Evolutionary conservation across 2,888 invertebrate genomes (phyloP).

Genomic region (Parnassius smintheus): DNA sequence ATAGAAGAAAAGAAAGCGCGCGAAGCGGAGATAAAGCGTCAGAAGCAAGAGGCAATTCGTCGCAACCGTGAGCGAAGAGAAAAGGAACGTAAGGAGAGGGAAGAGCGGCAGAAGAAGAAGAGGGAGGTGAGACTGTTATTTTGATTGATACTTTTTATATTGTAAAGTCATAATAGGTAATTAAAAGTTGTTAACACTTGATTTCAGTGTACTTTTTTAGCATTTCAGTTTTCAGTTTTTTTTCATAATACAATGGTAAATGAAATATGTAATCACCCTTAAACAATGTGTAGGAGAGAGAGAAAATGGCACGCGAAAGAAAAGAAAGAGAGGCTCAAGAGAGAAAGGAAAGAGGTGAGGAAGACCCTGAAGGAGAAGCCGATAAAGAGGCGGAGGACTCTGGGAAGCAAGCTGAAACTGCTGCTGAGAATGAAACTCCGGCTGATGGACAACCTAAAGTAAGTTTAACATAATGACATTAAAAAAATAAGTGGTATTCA

Average conservation of each 20-base stretch:
- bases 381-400: constrained; percentile 35
- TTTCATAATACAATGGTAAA: too few relatives aligned
- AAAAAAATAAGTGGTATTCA: too few relatives aligned
- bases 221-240: too few relatives aligned
- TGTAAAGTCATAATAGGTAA: too few relatives aligned
- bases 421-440: constrained; percentile 11
- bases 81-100: constrained; percentile 54
- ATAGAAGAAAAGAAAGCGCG: constrained; percentile 63
- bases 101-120: constrained; percentile 66
- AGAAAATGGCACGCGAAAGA: constrained; percentile 47
- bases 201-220: too few relatives aligned
- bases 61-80: constrained; percentile 51
- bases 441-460: constrained; percentile 37
- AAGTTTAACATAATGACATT: background rate
- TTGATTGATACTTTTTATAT: too few relatives aligned
- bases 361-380: constrained; percentile 36
- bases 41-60: constrained; percentile 53
- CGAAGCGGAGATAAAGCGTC: constrained; percentile 54
- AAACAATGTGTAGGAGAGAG: constrained; percentile 47
- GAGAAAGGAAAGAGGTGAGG: constrained; percentile 30
- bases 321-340: constrained; percentile 35
- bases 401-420: constrained; percentile 29
- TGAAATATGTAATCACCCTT: too few relatives aligned
- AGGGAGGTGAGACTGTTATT: constrained; percentile 48
- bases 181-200: too few relatives aligned